Conservation (phyloP, 2,797 vertebrate species). For the Huso huso region DNA sequence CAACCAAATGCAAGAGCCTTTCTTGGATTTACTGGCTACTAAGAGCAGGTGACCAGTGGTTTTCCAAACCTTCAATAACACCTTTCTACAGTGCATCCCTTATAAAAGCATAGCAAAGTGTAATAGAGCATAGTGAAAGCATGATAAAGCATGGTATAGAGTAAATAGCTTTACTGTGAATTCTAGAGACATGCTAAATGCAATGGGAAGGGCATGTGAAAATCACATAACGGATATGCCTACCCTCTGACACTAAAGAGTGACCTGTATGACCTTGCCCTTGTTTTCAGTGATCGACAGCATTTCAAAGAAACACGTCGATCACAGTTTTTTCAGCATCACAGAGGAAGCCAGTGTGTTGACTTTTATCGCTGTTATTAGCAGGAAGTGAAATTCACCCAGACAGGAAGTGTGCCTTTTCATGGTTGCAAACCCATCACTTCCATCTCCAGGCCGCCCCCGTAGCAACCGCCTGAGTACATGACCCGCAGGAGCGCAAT, state of each 20-base stretch:
- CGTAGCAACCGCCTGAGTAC: constrained; percentile 20
- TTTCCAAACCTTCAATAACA: no score
- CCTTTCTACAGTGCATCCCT: no score
- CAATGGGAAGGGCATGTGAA: neutral
- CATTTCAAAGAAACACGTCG: neutral
- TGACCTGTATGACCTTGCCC: no score
- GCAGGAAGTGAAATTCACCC: constrained; percentile 19
- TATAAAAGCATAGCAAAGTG: no score
- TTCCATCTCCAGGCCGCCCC: constrained; percentile 21
- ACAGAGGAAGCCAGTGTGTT: neutral
- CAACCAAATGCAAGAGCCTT: no score
- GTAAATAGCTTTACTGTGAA: no score
- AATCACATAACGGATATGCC: neutral
- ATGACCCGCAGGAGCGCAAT: constrained; percentile 8
- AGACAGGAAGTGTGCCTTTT: constrained; percentile 19
- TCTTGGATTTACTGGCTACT: no score
- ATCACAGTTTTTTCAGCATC: neutral
- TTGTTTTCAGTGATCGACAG: no score
- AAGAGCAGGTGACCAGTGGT: no score
- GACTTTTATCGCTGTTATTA: neutral
- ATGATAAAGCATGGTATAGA: no score
- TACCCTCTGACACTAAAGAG: neutral
- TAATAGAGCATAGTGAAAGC: no score
- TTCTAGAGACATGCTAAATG: no score
- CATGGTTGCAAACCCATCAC: constrained; percentile 19